Conservation (phyloP, 2,113 vertebrate species). For the Ariopsis seemanni region DNA sequence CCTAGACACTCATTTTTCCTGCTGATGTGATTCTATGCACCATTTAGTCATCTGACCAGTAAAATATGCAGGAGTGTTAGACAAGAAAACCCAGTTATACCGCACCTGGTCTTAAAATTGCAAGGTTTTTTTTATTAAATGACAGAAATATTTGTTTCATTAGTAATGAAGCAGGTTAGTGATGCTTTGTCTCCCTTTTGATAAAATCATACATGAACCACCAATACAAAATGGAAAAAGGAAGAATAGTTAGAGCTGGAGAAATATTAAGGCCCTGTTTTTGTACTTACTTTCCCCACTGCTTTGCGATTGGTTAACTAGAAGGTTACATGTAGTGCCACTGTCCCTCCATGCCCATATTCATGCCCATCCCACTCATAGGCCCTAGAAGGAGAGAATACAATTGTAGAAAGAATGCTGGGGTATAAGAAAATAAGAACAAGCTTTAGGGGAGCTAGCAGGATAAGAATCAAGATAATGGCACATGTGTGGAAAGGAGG, state of each 20-base stretch:
- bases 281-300: conserved; percentile 96
- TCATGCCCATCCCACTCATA: conserved; percentile 99
- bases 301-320: conserved; percentile 94
- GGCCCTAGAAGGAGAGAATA: conserved; percentile 92
- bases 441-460: conserved; percentile 50
- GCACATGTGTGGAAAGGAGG: conserved; percentile 23
- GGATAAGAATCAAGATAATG: conserved; percentile 36
- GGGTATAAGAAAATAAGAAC: conserved; percentile 72
- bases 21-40: conserved; percentile 71
- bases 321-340: conserved; percentile 99
- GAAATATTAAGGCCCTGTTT: conserved; percentile 60
- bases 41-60: conserved; percentile 84
- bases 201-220: conserved; percentile 68
- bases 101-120: not conserved
- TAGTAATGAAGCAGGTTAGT: conserved; percentile 39
- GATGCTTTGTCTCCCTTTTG: conserved; percentile 60
- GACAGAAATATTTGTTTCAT: conserved; percentile 8
- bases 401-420: conserved; percentile 80
- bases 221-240: conserved; percentile 80
- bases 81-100: conserved; percentile 56
- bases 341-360: conserved; percentile 99
- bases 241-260: conserved; percentile 49
- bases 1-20: conserved; percentile 20
- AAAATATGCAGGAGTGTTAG: conserved; percentile 78
- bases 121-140: not conserved